These are phyloP conservation scores for Lasioglossum zephyrum DNA, from an alignment of 2,888 invertebrate species.

Conservation along the genomic window DNA sequence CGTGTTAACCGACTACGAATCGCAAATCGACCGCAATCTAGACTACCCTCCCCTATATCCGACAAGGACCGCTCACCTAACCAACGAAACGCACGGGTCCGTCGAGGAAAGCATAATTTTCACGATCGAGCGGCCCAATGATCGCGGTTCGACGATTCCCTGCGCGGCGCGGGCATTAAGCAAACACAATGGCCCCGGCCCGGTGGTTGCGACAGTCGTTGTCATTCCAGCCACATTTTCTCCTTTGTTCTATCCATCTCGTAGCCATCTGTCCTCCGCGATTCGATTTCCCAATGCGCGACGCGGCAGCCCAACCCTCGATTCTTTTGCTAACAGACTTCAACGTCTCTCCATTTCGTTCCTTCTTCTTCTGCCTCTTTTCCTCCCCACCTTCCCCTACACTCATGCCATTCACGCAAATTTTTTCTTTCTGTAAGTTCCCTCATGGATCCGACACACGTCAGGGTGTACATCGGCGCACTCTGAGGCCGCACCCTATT, in stretches of 20 bases:
- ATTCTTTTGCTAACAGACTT: conserved; percentile 31
- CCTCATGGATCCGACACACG: conserved; percentile 61
- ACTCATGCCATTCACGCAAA: background rate
- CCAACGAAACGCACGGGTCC: background rate
- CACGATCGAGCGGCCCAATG: background rate
- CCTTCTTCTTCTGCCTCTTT: conserved; percentile 29
- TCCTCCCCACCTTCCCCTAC: background rate
- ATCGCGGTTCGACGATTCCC: background rate
- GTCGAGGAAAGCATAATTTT: background rate
- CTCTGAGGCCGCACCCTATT: conserved; percentile 78
- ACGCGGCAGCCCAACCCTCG: conserved; percentile 67
- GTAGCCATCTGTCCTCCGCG: conserved; percentile 61
- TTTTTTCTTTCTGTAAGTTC: background rate
- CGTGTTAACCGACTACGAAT: background rate
- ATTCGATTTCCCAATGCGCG: conserved; percentile 66
- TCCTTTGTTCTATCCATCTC: conserved; percentile 71
- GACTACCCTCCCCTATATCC: background rate
- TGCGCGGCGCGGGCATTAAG: conserved; percentile 49
- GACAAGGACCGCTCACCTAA: background rate
- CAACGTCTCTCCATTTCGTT: conserved; percentile 1
- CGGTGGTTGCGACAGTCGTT: conserved; percentile 64
- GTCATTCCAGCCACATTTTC: conserved; percentile 69
- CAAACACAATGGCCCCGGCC: conserved; percentile 62
- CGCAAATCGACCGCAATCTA: background rate
- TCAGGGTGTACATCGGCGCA: conserved; percentile 77